A percentile compares a stretch with the other conserved stretches of the same genome.
These are phyloP conservation scores for Microplitis demolitor DNA, from an alignment of 1,140 invertebrate species.

Conservation along the genomic window DNA sequence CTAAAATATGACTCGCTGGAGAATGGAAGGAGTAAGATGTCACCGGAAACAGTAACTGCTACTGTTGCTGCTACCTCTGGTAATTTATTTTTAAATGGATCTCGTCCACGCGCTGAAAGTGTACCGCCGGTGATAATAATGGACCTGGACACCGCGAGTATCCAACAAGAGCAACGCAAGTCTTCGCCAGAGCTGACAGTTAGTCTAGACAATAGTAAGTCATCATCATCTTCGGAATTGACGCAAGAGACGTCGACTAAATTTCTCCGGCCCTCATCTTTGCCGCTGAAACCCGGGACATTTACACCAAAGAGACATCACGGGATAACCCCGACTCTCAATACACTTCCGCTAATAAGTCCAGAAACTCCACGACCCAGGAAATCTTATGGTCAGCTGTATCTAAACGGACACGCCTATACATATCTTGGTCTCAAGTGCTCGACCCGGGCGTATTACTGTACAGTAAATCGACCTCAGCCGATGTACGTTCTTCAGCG, in stretches of 20 bases:
- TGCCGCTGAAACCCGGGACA: conserved; percentile 81
- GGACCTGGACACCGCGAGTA: conserved; percentile 37
- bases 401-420: conserved; percentile 89
- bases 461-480: conserved; percentile 89
- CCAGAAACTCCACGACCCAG: conserved; percentile 88
- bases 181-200: no score
- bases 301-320: conserved; percentile 79
- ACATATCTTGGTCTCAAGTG: conserved; percentile 90
- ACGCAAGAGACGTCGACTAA: conserved; percentile 55
- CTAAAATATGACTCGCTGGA: conserved; percentile 32
- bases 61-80: conserved; percentile 21
- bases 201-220: conserved; percentile 16
- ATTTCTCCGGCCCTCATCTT: conserved; percentile 77
- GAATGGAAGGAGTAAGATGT: conserved; percentile 36
- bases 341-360: conserved; percentile 79
- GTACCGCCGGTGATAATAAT: conserved; percentile 32
- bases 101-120: conserved; percentile 28
- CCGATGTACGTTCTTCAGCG: conserved; percentile 93
- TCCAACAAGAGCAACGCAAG: no score
- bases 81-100: conserved; percentile 6
- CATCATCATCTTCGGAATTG: background rate
- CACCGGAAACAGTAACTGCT: conserved; percentile 5
- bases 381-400: conserved; percentile 86
- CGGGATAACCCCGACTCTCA: conserved; percentile 76
- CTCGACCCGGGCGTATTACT: conserved; percentile 89